Base-by-base conservation (phyloP, 2,797 vertebrate genomes). In the Microctenopoma steveboyesi region DNA sequence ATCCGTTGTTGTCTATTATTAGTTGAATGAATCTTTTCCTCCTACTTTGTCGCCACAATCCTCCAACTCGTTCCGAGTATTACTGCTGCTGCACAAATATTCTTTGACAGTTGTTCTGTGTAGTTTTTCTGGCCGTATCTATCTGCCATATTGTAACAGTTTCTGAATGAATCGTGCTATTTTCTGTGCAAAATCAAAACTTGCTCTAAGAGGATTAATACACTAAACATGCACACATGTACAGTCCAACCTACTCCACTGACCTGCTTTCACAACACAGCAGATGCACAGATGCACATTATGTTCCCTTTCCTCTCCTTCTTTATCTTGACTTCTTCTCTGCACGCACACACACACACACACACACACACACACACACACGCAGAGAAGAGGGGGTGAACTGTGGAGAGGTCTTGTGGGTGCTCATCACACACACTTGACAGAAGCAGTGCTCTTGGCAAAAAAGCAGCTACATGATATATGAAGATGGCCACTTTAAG, bases 401-500 rank as follows among this genome's bases (percentile, higher is more conserved):
- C 64, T 64, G 72, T 14, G 3, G 60, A 58, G 80, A 72, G 82
- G 79, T 89, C 85, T 88, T 85, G 82, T 86, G 86, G 82, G 76
- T 74, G 76, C 87, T 89, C 88, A 89, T 91, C 90, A 90, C 85
- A 77, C 79, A 89, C 83, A 90, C 88, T 90, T 83, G 88, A 90
- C 88, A 91, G 81, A 86, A 90, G 88, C 85, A 74, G 78, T 18
- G 86, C 88, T 91, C 83, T 86, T 83, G 89, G 88, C 86, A 35
- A 72, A 89, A 78, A 73, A 86, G 79, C 74, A 74, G 82, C 81
- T 83, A 84, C 79, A 87, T 89, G 87, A 91, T 92, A 84, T 89
- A 91, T 90, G 86, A 89, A 89, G 88, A 89, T 88, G 86, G 83
- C 88, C 87, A 79, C 84, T 86, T 88, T 83, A 72, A 86, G 79